Evolutionary conservation across 2,888 invertebrate species (phyloP).

Genomic region (Eubasilissa splendida): DNA sequence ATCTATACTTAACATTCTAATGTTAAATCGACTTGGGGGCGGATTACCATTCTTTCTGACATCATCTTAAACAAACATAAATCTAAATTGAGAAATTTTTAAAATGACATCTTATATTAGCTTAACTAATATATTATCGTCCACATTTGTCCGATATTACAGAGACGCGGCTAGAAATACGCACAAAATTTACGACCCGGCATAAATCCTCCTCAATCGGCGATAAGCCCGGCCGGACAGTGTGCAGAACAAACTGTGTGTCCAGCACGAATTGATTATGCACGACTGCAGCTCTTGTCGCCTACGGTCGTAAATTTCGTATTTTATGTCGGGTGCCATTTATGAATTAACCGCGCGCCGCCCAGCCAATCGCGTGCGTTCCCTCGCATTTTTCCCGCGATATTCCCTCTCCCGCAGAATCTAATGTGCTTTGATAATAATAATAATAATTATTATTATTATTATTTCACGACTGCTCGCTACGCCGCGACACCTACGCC

Average conservation of each 20-base stretch:
- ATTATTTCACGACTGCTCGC: no score
- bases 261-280: slow-evolving; percentile 6
- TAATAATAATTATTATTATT: neutral
- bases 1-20: no score
- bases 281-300: slow-evolving; percentile 6
- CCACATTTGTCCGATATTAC: no score
- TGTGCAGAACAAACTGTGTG: slow-evolving; percentile 8
- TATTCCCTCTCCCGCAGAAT: neutral
- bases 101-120: no score
- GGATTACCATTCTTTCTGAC: no score
- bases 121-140: no score
- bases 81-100: no score
- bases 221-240: neutral
- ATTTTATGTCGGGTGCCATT: slow-evolving; percentile 5
- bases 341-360: neutral
- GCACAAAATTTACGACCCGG: no score
- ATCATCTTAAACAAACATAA: no score
- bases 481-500: neutral
- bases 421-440: slow-evolving; percentile 2
- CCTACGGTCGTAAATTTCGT: neutral
- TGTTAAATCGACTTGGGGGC: no score
- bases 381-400: neutral
- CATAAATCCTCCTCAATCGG: neutral
- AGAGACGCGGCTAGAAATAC: no score
- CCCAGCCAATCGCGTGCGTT: neutral